Base-by-base conservation (phyloP, 2,888 invertebrate species). In the Volucella inflata region DNA sequence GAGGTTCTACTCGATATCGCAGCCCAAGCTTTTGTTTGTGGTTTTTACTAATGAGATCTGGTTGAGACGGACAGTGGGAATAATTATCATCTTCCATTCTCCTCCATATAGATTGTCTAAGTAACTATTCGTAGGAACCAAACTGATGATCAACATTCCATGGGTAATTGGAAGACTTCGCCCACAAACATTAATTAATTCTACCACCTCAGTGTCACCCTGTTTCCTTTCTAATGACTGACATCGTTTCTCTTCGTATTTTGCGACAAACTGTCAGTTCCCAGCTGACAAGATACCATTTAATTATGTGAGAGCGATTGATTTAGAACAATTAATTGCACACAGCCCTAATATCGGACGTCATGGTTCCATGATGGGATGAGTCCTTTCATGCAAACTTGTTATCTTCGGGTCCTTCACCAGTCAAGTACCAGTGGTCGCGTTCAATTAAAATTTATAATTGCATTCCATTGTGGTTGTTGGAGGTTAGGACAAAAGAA, bases 401-500 rank as follows among this genome's bases (percentile, higher is more conserved):
- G 3, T 57, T 57, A 57, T 48, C 44, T 42, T 21, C 12, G 30
- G 14, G 17, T 12, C 16, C 38, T n/a, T 38, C 38, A 40, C 57
- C 57, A 36, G 36, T 46, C 62, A 68, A 76, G 51, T 14, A 21
- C 60, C 53, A 38, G 64, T 64, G 74, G 57, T 59, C 48, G 65
- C 30, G 57, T n/a, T 75, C 74, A 79, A 84, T 84, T 84, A 84
- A 84, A 79, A 75, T 83, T 84, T 84, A 75, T 84, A 84, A 84
- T 84, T 84, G 83, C 79, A 84, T 84, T 84, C 65, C 75, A 84
- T 79, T 84, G 79, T 83, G 55, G 16, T 30, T 21, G 21, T 36
- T 12, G 44, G 17, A 38, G 17, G 38, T 30, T 42, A 14, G 21
- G 36, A 38, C 16, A 11, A 42, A 21, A 50, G 46, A 46, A 50